These are phyloP conservation scores for Caenorhabditis imperialis DNA, from an alignment of 2,888 invertebrate genomes.

Conservation along the genomic window DNA sequence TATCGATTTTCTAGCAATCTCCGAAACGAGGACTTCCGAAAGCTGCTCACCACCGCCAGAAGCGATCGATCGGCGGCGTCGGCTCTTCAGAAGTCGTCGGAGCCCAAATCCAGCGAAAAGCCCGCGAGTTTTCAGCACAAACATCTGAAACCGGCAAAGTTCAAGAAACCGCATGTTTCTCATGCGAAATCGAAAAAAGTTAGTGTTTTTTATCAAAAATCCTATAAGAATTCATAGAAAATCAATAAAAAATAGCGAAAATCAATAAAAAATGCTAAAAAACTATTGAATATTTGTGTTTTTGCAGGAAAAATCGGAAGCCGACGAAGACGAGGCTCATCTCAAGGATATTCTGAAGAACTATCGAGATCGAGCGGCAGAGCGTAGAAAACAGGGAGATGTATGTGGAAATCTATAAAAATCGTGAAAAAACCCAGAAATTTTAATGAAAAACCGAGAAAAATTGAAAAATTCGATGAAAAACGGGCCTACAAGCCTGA, in stretches of 20 bases:
- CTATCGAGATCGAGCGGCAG: conserved; percentile 79
- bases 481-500: no score
- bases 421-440: no score
- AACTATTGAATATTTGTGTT: no score
- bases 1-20: conserved; percentile 54
- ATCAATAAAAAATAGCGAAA: neutral
- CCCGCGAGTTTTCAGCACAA: conserved; percentile 52
- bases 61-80: conserved; percentile 46
- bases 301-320: conserved; percentile 65
- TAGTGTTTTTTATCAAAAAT: conserved; percentile 1
- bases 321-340: conserved; percentile 72
- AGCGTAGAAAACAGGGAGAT: conserved; percentile 73
- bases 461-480: no score
- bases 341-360: conserved; percentile 75
- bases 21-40: conserved; percentile 76
- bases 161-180: conserved; percentile 40
- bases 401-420: conserved; percentile 26
- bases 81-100: conserved; percentile 20
- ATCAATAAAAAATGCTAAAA: neutral
- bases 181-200: conserved; percentile 35
- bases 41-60: conserved; percentile 66
- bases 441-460: no score
- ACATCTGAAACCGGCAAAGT: conserved; percentile 54
- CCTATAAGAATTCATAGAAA: conserved; percentile 19
- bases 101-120: conserved; percentile 21